These are phyloP conservation scores for Phalacrocorax aristotelis DNA, from an alignment of 2,113 vertebrate genomes.

Conservation along the genomic window DNA sequence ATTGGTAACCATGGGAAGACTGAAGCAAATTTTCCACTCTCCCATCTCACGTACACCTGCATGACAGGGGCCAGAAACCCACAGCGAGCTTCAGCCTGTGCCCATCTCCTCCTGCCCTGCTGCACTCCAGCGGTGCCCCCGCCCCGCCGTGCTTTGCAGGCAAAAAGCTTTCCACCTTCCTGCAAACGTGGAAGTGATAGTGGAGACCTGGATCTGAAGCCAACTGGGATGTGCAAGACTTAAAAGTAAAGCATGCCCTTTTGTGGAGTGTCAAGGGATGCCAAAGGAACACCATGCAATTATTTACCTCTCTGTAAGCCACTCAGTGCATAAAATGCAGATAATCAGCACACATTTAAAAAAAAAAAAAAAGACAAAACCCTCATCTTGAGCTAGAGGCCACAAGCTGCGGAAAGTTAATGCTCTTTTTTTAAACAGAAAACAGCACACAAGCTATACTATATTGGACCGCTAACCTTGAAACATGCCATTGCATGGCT, in stretches of 20 bases:
- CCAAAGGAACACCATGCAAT: background rate
- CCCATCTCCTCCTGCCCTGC: background rate
- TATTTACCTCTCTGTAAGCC: background rate
- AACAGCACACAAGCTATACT: background rate
- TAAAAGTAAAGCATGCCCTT: background rate
- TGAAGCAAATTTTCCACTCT: background rate
- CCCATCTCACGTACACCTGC: accelerated
- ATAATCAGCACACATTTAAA: background rate
- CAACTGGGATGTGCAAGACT: background rate
- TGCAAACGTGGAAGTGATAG: background rate
- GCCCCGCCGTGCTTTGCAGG: accelerated
- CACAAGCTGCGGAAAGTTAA: background rate
- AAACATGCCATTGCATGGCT: background rate
- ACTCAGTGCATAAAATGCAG: background rate
- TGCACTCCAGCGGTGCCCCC: accelerated
- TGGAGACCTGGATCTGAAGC: background rate
- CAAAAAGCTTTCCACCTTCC: background rate
- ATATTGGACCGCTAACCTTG: background rate
- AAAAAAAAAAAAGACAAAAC: background rate
- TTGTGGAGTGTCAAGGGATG: background rate
- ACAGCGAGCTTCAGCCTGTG: background rate
- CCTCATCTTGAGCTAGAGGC: background rate
- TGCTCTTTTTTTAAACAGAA: background rate
- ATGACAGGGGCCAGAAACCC: background rate
- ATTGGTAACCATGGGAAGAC: background rate